Base-by-base conservation (phyloP, 2,113 vertebrate species). In the Brevimyrus niger region DNA sequence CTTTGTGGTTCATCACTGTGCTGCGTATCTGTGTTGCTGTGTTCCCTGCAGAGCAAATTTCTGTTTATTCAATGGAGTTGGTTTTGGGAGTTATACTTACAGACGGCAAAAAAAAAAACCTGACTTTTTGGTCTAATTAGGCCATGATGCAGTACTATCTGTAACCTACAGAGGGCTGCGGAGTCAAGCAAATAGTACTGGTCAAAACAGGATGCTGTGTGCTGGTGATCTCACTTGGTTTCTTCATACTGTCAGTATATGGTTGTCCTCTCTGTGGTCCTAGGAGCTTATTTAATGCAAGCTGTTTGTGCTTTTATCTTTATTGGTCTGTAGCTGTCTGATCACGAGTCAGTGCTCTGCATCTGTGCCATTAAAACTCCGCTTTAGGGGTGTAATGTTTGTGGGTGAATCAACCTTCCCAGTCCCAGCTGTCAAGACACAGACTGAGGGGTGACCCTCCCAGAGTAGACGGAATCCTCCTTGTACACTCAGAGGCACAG, bases 101-200 rank as follows among this genome's bases (percentile, higher is more conserved):
- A n/a, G 82, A 23, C 82, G 0, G 19, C 21, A 47, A 44, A 84
- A 44, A 47, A 27, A 69, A 47, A 44, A 44, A n/a, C n/a, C 50
- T 42, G 3, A 21, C 44, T 73, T 65, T 73, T 76, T 46, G 46
- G 58, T 76, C 46, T 86, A 88, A 88, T 51, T 89, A 88, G 90
- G 89, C 55, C 89, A 91, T 89, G 42, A 23, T 55, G 87, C 51
- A 88, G 51, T 88, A 42, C 23, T 48, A 58, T n/a, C 19, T 21
- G 38, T 80, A 88, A 73, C 58, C 80, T 86, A 38, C 46, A 89
- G 90, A 86, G 89, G 90, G 90, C 31, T 47, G 35, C 51, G 88
- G 9, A 53, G 84, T 27, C 58, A 55, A 46, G 82, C 44, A 88
- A 86, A 91, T 51, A 23, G 51, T 46, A 21, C 55, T 17, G 6